Evolutionary conservation across 2,113 vertebrate genomes (phyloP).

Genomic region (Phasianus colchicus): DNA sequence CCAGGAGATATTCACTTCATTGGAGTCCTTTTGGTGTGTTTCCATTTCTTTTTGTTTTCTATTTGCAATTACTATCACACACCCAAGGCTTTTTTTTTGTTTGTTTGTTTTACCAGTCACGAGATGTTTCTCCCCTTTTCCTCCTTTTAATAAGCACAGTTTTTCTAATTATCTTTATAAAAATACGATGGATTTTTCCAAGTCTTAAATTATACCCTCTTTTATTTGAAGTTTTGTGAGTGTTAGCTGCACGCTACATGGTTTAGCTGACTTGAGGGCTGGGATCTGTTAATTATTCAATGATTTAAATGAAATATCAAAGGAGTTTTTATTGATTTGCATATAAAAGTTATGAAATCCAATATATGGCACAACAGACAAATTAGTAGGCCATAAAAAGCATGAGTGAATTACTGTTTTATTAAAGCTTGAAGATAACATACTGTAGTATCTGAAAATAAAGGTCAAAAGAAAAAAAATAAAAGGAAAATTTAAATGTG

Average conservation of each 20-base stretch:
- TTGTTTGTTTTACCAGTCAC: background rate
- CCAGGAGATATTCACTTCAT: background rate
- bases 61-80: background rate
- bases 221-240: background rate
- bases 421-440: constrained; percentile 71
- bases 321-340: constrained; percentile 73
- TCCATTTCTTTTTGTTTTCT: background rate
- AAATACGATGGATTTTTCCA: background rate
- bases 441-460: constrained; percentile 63
- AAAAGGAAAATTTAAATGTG: constrained; percentile 33
- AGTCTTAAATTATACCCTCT: background rate
- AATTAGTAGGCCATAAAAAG: constrained; percentile 73
- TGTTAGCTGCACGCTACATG: background rate
- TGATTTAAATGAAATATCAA: constrained; percentile 73
- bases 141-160: background rate
- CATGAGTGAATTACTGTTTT: constrained; percentile 59
- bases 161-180: background rate
- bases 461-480: constrained; percentile 74
- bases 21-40: background rate
- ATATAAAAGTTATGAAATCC: constrained; percentile 71
- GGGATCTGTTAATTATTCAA: constrained; percentile 66
- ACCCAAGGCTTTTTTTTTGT: background rate
- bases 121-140: background rate
- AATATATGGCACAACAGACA: constrained; percentile 54
- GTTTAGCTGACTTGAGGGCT: background rate